Conservation (phyloP, 2,113 vertebrate species). For the Phoenicopterus ruber region DNA sequence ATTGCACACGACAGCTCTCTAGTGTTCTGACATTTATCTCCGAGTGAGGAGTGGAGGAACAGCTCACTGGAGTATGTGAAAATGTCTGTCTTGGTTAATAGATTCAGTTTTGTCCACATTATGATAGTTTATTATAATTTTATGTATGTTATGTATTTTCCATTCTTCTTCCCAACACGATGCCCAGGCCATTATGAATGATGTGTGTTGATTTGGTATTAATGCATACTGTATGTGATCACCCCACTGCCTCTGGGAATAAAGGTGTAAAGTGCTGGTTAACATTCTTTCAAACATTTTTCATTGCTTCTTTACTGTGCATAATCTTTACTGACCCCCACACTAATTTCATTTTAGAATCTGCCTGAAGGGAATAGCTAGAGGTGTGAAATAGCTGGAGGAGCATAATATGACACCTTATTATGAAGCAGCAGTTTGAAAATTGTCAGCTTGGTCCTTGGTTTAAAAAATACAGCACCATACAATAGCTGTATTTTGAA, state of each 20-base stretch:
- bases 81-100: not conserved
- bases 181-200: not conserved
- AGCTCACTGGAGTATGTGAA: not conserved
- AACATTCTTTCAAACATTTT: slow-evolving; percentile 19
- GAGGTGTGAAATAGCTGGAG: slow-evolving; percentile 51
- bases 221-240: not conserved
- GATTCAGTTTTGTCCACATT: not conserved
- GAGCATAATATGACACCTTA: slow-evolving; percentile 38
- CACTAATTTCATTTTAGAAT: slow-evolving; percentile 26
- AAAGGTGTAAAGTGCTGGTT: slow-evolving; percentile 48
- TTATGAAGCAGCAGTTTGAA: slow-evolving; percentile 7
- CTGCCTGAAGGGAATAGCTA: slow-evolving; percentile 33
- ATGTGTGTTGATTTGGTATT: slow-evolving; percentile 7
- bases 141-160: slow-evolving; percentile 41
- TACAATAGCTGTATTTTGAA: not conserved
- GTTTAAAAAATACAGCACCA: not conserved
- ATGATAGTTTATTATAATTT: slow-evolving; percentile 52
- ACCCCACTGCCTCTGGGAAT: not conserved
- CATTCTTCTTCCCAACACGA: slow-evolving; percentile 5
- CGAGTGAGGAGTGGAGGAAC: not conserved
- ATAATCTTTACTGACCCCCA: slow-evolving; percentile 1
- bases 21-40: not conserved
- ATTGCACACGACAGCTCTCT: not conserved
- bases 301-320: not conserved
- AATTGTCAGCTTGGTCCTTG: not conserved